A percentile compares a stretch with the other conserved stretches of the same genome.
Evolutionary conservation across 2,797 vertebrate species (phyloP).

Genomic region (Acanthopagrus latus): DNA sequence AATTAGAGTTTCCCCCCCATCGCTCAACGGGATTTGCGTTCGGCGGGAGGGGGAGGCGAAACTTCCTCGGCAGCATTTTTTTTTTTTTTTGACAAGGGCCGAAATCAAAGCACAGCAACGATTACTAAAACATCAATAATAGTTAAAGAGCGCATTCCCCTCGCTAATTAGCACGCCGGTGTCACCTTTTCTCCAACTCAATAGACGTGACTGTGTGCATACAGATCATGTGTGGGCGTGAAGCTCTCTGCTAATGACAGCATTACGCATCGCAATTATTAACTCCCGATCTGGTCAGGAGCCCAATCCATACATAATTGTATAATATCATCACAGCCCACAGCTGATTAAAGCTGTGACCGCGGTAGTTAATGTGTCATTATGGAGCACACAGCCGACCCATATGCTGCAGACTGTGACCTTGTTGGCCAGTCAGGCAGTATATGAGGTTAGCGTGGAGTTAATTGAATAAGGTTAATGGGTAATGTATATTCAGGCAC

Average conservation of each 20-base stretch:
- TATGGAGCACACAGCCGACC: slow-evolving; percentile 8
- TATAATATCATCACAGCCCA: slow-evolving; percentile 30
- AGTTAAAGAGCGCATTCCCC: slow-evolving; percentile 68
- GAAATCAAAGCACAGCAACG: slow-evolving; percentile 77
- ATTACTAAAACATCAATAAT: slow-evolving; percentile 72
- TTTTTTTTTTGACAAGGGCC: slow-evolving; percentile 40
- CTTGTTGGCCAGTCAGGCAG: slow-evolving; percentile 14
- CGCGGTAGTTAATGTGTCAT: slow-evolving; percentile 6
- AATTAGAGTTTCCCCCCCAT: slow-evolving; percentile 81
- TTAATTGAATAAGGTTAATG: slow-evolving; percentile 36
- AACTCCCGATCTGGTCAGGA: slow-evolving; percentile 15
- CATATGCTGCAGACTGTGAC: slow-evolving; percentile 1
- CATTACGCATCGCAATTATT: slow-evolving; percentile 51
- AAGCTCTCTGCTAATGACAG: slow-evolving; percentile 47
- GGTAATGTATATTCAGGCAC: slow-evolving; percentile 1
- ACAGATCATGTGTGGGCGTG: slow-evolving; percentile 38
- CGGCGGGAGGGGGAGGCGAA: slow-evolving; percentile 23
- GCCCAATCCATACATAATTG: slow-evolving; percentile 27
- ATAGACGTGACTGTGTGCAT: slow-evolving; percentile 39
- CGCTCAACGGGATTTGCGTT: slow-evolving; percentile 75
- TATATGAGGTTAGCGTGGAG: not conserved
- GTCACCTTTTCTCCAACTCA: slow-evolving; percentile 49
- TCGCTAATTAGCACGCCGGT: slow-evolving; percentile 61
- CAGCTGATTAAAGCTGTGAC: slow-evolving; percentile 31
- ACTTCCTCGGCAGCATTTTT: slow-evolving; percentile 58